phyloP scores from a whole-genome alignment of 2,888 invertebrate species.

The Auanema sp. region DNA sequence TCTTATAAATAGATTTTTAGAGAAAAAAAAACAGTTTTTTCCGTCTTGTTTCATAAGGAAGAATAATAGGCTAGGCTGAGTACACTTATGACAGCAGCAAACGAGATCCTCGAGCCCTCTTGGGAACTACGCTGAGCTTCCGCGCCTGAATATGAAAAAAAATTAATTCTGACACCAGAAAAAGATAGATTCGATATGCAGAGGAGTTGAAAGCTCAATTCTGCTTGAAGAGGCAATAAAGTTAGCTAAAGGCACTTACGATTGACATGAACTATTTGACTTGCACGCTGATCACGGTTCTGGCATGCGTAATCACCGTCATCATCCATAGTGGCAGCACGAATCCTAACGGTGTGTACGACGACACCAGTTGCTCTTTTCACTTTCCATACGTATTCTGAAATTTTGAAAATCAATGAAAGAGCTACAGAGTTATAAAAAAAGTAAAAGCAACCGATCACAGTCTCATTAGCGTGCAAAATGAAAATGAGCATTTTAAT shows the following conservation, averaged over 20 bases:
- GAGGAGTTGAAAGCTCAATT: neutral
- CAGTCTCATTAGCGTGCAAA: neutral
- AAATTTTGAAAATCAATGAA: constrained; percentile 8
- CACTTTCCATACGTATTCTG: constrained; percentile 49
- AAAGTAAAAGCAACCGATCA: neutral
- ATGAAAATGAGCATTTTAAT: neutral
- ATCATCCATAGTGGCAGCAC: constrained; percentile 44
- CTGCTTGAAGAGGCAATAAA: neutral
- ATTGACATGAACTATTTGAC: constrained; percentile 60
- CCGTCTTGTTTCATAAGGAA: too few species aligned
- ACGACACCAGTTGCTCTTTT: constrained; percentile 42
- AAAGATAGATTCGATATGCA: neutral
- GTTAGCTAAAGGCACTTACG: constrained; percentile 20
- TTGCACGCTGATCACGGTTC: constrained; percentile 45
- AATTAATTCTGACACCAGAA: neutral
- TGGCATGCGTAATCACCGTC: constrained; percentile 58
- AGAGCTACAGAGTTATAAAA: neutral
- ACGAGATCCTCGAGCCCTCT: too few species aligned
- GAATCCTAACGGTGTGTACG: constrained; percentile 43
- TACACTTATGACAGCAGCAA: too few species aligned
- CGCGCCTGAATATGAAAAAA: constrained; percentile 3
- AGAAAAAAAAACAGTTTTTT: neutral
- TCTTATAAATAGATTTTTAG: too few species aligned
- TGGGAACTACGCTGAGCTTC: constrained; percentile 2
- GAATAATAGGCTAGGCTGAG: too few species aligned